A percentile compares a stretch with the other conserved stretches of the same genome.
phyloP scores from a whole-genome alignment of 2,113 vertebrate species.

The Protomyctophum bolini region DNA sequence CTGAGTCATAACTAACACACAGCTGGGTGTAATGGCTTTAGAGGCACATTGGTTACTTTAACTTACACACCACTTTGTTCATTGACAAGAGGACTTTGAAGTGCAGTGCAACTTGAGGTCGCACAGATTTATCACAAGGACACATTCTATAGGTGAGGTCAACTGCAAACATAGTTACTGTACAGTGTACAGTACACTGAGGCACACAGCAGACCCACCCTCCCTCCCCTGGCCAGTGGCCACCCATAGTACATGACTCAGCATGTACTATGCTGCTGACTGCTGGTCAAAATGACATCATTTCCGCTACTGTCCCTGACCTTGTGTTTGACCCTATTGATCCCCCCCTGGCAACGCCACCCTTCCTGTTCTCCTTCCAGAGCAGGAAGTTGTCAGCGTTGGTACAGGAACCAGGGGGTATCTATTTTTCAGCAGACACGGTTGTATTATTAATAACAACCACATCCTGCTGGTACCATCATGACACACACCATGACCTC shows the following conservation, averaged over 20 bases:
- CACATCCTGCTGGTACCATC: conserved; percentile 24
- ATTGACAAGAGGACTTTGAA: too few relatives aligned
- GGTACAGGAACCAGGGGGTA: conserved; percentile 40
- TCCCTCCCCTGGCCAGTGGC: too few relatives aligned
- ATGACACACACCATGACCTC: conserved; percentile 27
- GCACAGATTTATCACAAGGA: background rate
- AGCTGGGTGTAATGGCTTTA: too few relatives aligned
- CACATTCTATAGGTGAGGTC: background rate
- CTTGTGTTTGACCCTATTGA: conserved; percentile 31
- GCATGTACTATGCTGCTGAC: conserved; percentile 52
- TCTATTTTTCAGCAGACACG: conserved; percentile 39
- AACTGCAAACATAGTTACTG: too few relatives aligned
- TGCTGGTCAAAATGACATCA: conserved; percentile 26
- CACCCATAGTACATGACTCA: conserved; percentile 34
- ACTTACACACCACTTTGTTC: too few relatives aligned
- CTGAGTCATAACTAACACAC: too few relatives aligned
- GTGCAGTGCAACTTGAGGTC: too few relatives aligned
- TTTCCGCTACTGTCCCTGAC: conserved; percentile 22
- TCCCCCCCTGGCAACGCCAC: conserved; percentile 18
- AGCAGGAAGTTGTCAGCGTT: conserved; percentile 54
- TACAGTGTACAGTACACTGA: too few relatives aligned
- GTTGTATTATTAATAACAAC: conserved; percentile 26
- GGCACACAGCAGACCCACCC: too few relatives aligned
- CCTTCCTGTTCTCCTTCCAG: conserved; percentile 57
- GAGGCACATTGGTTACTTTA: too few relatives aligned